Percentiles rank a stretch among this genome's conserved stretches.
Evolutionary conservation across 2,797 vertebrate genomes (phyloP).

Genomic region (Poeciliopsis turneri): DNA sequence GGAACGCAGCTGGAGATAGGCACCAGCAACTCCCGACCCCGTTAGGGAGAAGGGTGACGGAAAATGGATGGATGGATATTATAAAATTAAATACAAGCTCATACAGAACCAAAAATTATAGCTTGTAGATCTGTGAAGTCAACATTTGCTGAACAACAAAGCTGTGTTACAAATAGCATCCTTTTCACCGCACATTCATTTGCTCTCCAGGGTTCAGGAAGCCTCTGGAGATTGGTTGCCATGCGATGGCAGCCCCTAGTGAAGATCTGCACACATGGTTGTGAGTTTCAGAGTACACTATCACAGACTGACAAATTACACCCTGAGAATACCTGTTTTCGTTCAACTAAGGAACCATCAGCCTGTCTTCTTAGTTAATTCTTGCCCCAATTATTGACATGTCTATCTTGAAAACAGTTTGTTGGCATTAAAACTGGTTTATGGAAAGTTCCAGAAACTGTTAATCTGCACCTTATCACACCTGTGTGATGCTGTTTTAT

Average conservation of each 20-base stretch:
- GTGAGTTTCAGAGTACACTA: slow-evolving; percentile 60
- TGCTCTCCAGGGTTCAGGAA: slow-evolving; percentile 56
- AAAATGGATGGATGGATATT: too few relatives aligned
- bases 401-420: slow-evolving; percentile 9
- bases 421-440: background rate
- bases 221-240: slow-evolving; percentile 73
- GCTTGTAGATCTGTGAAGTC: background rate
- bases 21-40: too few relatives aligned
- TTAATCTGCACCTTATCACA: background rate
- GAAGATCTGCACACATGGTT: slow-evolving; percentile 61
- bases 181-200: slow-evolving; percentile 64
- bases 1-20: too few relatives aligned
- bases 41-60: too few relatives aligned
- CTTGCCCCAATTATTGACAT: background rate
- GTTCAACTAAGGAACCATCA: slow-evolving; percentile 19
- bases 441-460: background rate
- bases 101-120: background rate
- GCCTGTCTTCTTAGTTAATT: slow-evolving; percentile 15
- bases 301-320: slow-evolving; percentile 47
- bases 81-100: background rate
- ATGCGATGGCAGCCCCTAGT: slow-evolving; percentile 69
- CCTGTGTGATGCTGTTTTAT: background rate
- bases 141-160: slow-evolving; percentile 28
- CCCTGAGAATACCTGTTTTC: slow-evolving; percentile 43
- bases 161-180: slow-evolving; percentile 39